Base-by-base conservation (phyloP, 2,888 invertebrate species). In the Aplocera efformata region DNA sequence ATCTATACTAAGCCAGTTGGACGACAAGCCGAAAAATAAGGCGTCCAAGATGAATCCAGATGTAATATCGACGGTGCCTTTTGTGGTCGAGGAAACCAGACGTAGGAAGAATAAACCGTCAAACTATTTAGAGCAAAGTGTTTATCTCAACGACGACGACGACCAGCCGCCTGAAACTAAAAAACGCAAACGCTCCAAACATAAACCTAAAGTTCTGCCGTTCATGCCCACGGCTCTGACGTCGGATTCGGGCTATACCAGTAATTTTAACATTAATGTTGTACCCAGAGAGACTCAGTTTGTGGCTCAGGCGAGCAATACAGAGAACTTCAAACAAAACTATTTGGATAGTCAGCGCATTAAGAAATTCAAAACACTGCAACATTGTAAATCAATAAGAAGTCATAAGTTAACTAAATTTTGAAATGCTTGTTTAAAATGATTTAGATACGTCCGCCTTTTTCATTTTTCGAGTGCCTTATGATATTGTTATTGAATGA, bases 41-140 rank as follows among this genome's bases (percentile, higher is more conserved):
- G 3, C n/a, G 8, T 4, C 7, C 8, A 32, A 42, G 22, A 72
- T 67, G 45, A 72, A 65, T 46, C 21, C 53, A 0, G 63, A 59
- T 48, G 50, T 69, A 2, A 56, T 78, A 49, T 68, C 88, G 1
- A 88, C 88, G 10, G 65, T 79, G 9, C 48, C 66, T n/a, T 88
- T 88, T 50, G 17, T 58, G 26, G 80, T 88, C 0, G 74, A 81
- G 69, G 64, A 76, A 53, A 51, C 67, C 1, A 69, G 49, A 37
- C 67, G 53, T 44, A 67, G 67, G 24, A 77, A 62, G 51, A 78
- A 63, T 38, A 85, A 82, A 53, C 86, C 86, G 1, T 86, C 86
- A 4, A 68, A 71, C 37, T 86, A 78, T 55, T 66, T 88, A 43
- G 88, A 88, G 71, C 76, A 86, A 49, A 86, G 81, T 58, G 60